phyloP scores from a whole-genome alignment of 2,888 invertebrate genomes.

The Tenthredo distinguenda region DNA sequence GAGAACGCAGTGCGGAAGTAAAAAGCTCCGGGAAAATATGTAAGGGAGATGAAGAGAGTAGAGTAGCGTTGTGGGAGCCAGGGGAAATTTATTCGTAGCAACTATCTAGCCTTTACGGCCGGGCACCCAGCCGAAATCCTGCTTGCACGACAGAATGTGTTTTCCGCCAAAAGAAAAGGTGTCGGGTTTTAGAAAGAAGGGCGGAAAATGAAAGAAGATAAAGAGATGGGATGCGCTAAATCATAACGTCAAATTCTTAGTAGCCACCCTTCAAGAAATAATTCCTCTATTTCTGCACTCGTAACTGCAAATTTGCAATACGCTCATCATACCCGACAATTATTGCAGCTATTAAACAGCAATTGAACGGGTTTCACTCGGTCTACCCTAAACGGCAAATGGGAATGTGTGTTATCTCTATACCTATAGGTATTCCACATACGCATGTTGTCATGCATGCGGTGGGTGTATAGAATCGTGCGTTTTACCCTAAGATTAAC shows the following conservation, averaged over 20 bases:
- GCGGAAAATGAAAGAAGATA: too few relatives aligned
- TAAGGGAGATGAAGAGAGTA: slow-evolving; percentile 3
- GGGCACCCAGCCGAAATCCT: slow-evolving; percentile 42
- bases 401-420: not conserved
- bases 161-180: slow-evolving; percentile 14
- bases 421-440: not conserved
- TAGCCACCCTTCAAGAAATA: not conserved
- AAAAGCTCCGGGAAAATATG: not conserved
- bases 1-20: not conserved
- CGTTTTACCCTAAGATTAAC: slow-evolving; percentile 38
- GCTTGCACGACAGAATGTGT: slow-evolving; percentile 36
- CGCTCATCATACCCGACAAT: not conserved
- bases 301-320: not conserved
- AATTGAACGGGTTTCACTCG: slow-evolving; percentile 7
- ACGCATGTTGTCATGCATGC: not conserved
- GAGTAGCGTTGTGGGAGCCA: slow-evolving; percentile 10
- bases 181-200: not conserved
- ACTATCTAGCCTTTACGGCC: slow-evolving; percentile 48
- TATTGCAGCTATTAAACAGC: slow-evolving; percentile 32
- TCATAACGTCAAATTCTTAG: not conserved
- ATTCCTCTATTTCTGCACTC: not conserved
- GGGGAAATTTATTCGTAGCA: slow-evolving; percentile 44
- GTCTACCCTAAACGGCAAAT: not conserved
- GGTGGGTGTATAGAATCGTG: not conserved
- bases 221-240: not conserved